Base-by-base conservation (phyloP, 1,140 invertebrate species). In the Drosophila ambigua region DNA sequence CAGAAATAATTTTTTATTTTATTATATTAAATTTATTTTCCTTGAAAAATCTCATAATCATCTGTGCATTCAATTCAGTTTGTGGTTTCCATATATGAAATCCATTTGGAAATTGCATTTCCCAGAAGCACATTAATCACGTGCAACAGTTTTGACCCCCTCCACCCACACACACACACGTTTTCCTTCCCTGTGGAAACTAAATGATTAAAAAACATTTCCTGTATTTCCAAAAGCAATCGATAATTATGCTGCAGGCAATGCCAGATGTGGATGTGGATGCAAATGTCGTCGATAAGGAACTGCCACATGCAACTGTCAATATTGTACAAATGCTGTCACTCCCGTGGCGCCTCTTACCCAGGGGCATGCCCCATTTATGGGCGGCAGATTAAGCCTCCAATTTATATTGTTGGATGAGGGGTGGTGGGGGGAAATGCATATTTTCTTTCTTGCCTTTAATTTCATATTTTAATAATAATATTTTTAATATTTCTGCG, bases 401-500 rank as follows among this genome's bases (percentile, higher is more conserved):
- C 54, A 69, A 69, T 74, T 54, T 53, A 77, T 75, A 46, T 39
- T 5, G 26, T 28, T 20, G 0, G 16, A 16, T 16, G 16, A 16
- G 26, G 59, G 49, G 54, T 24, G 23, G 23, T 16, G 16, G 23
- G 23, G 60, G 44, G 49, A 49, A 66, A 60, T 43, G 11, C 13
- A 54, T 45, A 66, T 55, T 61, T 48, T 45, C 44, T 60, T 44
- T 13, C 43, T 74, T 15, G 60, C 53, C 58, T 59, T 46, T 53
- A 55, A 58, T 51, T 74, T 57, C 64, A 74, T 62, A 75, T 65
- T 73, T 43, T 48, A 59, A 74, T 53, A 73, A 73, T 74, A 75
- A 75, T 75, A 20, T 74, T 28, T 57, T 77, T 82, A 77, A 88
- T 88, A 79, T 63, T 66, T 69, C 54, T 69, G 72, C 79, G 69